Evolutionary conservation across 2,113 vertebrate species (phyloP).

Genomic region (Oreochromis spilurus): DNA sequence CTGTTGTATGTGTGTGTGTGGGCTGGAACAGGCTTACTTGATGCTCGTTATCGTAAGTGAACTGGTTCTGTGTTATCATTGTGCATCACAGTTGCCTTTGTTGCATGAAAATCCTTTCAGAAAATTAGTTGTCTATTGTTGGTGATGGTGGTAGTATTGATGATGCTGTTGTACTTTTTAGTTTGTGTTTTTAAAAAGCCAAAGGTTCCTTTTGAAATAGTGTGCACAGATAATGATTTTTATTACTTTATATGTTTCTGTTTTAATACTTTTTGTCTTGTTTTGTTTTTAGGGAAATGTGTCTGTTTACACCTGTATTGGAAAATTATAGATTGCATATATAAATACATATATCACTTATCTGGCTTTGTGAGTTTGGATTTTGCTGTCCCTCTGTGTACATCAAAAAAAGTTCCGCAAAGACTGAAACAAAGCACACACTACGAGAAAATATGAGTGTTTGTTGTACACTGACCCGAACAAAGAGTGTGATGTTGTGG

Average conservation of each 20-base stretch:
- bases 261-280: conserved; percentile 49
- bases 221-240: conserved; percentile 66
- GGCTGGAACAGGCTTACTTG: conserved; percentile 11
- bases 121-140: conserved; percentile 41
- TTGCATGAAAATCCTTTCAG: conserved; percentile 71
- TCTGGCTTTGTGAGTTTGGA: conserved; percentile 35
- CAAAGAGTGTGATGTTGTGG: conserved; percentile 5
- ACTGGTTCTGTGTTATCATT: conserved; percentile 32
- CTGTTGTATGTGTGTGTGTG: not conserved
- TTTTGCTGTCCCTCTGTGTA: conserved; percentile 14
- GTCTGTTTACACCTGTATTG: conserved; percentile 77
- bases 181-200: conserved; percentile 64
- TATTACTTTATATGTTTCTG: conserved; percentile 51
- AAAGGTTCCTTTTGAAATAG: conserved; percentile 68
- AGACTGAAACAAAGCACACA: conserved; percentile 1
- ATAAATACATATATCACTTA: conserved; percentile 75
- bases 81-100: conserved; percentile 70
- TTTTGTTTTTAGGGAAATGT: conserved; percentile 58
- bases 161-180: conserved; percentile 47
- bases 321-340: conserved; percentile 73
- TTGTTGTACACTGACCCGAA: conserved; percentile 8
- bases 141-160: conserved; percentile 40
- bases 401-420: not conserved
- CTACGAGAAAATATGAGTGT: conserved; percentile 2
- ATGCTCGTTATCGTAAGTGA: conserved; percentile 37